A percentile compares a stretch with the other conserved stretches of the same genome.
Conservation (phyloP, 2,888 invertebrate species). For the Lycocerus yunnanus region DNA sequence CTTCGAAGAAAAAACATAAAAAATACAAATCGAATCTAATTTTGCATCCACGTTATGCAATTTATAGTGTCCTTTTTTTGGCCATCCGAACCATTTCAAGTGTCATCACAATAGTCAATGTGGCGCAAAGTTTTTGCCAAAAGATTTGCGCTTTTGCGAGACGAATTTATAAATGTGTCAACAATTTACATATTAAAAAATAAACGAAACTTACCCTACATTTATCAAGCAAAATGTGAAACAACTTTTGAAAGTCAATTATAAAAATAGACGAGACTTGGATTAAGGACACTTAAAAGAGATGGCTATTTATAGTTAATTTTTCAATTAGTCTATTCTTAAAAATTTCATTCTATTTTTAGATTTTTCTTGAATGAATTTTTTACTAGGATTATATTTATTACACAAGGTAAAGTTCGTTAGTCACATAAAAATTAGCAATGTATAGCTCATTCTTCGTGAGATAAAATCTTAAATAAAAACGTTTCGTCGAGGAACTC, state of each 20-base stretch:
- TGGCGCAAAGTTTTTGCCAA: neutral
- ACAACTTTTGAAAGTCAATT: constrained; percentile 4
- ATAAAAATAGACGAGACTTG: constrained; percentile 11
- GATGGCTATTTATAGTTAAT: constrained; percentile 14
- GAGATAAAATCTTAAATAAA: constrained; percentile 9
- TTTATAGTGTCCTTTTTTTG: neutral
- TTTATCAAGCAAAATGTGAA: constrained; percentile 9
- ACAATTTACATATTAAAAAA: constrained; percentile 7
- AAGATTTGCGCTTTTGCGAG: neutral
- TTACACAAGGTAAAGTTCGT: constrained; percentile 6
- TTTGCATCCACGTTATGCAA: neutral
- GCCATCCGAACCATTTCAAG: neutral
- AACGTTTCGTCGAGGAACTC: constrained; percentile 7
- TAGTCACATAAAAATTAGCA: neutral
- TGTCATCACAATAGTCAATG: neutral
- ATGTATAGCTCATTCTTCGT: neutral
- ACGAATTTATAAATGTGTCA: neutral
- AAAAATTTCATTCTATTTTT: constrained; percentile 6
- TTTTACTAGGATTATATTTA: constrained; percentile 1
- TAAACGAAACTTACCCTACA: constrained; percentile 20
- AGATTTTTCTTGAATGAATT: constrained; percentile 7
- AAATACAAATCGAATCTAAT: neutral
- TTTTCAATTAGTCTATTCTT: constrained; percentile 10
- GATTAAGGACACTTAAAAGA: constrained; percentile 17
- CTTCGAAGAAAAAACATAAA: neutral